phyloP scores from a whole-genome alignment of 1,140 invertebrate genomes.

The Macrosteles quadrilineatus region DNA sequence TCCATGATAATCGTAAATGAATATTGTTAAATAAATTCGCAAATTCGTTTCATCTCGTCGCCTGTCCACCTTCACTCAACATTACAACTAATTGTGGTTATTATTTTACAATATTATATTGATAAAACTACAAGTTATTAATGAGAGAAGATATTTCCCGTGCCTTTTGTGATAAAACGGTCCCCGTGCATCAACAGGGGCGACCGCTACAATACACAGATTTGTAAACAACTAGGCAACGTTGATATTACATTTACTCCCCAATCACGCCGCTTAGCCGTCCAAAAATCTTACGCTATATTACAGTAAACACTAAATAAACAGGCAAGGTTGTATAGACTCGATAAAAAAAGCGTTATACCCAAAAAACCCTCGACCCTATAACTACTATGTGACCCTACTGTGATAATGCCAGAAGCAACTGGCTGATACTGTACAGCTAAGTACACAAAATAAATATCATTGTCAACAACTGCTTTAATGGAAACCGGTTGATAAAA shows the following conservation, averaged over 20 bases:
- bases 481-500: conserved; percentile 21
- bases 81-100: no score
- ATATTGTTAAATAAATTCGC: no score
- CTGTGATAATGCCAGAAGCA: neutral
- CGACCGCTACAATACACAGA: neutral
- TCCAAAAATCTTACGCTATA: neutral
- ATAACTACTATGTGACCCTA: conserved; percentile 20
- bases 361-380: conserved; percentile 20
- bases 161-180: conserved; percentile 9
- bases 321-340: conserved; percentile 19
- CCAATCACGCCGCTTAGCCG: neutral
- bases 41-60: no score
- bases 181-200: neutral
- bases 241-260: neutral
- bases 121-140: neutral
- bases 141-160: conserved; percentile 18
- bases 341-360: conserved; percentile 24
- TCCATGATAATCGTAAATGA: no score
- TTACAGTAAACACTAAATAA: conserved; percentile 24
- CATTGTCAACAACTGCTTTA: conserved; percentile 19
- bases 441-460: conserved; percentile 26
- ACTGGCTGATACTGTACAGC: conserved; percentile 6
- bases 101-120: no score
- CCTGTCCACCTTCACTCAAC: no score
- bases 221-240: conserved; percentile 2